Conservation (phyloP, 2,113 vertebrate genomes). For the Cyanoramphus novaezelandiae region DNA sequence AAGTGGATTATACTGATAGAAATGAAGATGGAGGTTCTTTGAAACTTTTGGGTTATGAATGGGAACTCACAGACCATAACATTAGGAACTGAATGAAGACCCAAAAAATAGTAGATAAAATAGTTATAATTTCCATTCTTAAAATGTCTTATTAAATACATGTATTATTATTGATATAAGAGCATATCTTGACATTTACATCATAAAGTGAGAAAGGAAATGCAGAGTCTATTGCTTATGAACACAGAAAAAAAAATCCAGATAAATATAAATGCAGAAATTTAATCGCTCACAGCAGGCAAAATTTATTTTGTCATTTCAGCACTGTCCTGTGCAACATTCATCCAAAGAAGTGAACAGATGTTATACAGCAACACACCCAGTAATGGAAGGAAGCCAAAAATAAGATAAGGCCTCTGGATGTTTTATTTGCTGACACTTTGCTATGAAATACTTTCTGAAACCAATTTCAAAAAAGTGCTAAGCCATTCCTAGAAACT, state of each 20-base stretch:
- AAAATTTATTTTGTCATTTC: constrained; percentile 6
- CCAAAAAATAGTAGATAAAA: background rate
- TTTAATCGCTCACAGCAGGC: background rate
- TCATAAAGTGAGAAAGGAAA: background rate
- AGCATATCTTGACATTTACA: background rate
- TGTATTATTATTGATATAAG: background rate
- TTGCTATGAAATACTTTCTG: background rate
- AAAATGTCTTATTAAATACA: background rate
- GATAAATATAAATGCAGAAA: background rate
- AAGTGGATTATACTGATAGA: background rate
- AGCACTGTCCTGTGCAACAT: background rate
- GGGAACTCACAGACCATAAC: background rate
- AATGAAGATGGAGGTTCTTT: background rate
- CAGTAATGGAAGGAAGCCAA: background rate
- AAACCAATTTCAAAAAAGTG: background rate
- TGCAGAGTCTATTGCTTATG: background rate
- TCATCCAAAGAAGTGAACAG: background rate
- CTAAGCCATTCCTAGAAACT: background rate
- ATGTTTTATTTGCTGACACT: background rate
- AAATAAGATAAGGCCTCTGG: background rate
- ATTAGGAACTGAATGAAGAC: background rate
- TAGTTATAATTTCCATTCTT: background rate
- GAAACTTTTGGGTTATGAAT: background rate
- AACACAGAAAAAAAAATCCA: background rate
- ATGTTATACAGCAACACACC: background rate